Conservation (phyloP, 2,888 invertebrate species). For the Diarsia mendica region DNA sequence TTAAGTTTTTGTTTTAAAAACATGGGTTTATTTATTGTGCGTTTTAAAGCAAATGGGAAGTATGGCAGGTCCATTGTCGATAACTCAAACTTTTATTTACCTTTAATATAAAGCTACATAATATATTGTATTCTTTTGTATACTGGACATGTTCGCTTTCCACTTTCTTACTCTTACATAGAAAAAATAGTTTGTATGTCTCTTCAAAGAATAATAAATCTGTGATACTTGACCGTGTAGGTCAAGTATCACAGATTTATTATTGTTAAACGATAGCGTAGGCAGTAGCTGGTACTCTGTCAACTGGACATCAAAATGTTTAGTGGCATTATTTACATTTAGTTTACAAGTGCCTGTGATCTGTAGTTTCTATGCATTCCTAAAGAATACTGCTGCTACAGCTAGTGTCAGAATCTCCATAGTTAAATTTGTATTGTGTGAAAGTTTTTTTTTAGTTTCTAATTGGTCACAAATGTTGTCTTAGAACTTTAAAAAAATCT, state of each 20-base stretch:
- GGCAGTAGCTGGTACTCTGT: slow-evolving; percentile 72
- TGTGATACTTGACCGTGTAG: too few relatives aligned
- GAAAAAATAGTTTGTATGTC: slow-evolving; percentile 31
- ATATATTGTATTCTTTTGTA: too few relatives aligned
- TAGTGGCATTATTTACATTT: slow-evolving; percentile 63
- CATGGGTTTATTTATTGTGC: neutral
- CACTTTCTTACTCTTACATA: slow-evolving; percentile 26
- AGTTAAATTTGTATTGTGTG: neutral
- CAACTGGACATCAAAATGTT: slow-evolving; percentile 67
- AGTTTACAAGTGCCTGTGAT: slow-evolving; percentile 46
- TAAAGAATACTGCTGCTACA: neutral
- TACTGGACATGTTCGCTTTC: slow-evolving; percentile 18
- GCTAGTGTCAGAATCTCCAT: neutral
- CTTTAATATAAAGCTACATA: slow-evolving; percentile 8
- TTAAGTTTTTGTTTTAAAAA: neutral
- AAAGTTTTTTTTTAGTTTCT: too few relatives aligned
- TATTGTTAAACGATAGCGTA: slow-evolving; percentile 73
- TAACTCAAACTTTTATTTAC: slow-evolving; percentile 10
- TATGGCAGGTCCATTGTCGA: neutral
- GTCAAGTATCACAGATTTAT: slow-evolving; percentile 48
- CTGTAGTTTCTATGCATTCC: slow-evolving; percentile 9
- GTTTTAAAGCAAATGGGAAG: neutral
- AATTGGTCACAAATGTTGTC: too few relatives aligned
- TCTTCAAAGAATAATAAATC: slow-evolving; percentile 38
- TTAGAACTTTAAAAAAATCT: too few relatives aligned